A percentile compares a stretch with the other conserved stretches of the same genome.
phyloP scores from a whole-genome alignment of 2,113 vertebrate species.

The Megaceryle maxima region DNA sequence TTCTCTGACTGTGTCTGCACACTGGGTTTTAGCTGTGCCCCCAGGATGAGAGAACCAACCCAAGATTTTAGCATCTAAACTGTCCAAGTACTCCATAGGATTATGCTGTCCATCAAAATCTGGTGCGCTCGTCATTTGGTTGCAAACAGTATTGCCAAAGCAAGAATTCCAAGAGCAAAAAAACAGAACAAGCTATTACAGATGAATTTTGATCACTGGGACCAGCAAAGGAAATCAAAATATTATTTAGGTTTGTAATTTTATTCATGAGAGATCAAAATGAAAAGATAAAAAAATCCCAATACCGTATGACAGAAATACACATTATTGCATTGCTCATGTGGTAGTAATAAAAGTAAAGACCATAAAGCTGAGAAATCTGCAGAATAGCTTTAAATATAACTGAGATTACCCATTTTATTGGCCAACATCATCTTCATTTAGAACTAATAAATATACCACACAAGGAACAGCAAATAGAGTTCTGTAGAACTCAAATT shows the following conservation, averaged over 20 bases:
- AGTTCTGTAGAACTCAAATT: neutral
- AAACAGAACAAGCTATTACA: neutral
- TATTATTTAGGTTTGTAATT: conserved; percentile 25
- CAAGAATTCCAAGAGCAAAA: neutral
- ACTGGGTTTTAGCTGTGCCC: neutral
- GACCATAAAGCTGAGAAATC: conserved; percentile 11
- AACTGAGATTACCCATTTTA: neutral
- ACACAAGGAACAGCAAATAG: neutral
- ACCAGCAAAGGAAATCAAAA: conserved; percentile 38
- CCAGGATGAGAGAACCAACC: neutral
- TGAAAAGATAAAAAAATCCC: neutral
- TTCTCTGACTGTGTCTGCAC: neutral
- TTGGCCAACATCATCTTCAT: neutral
- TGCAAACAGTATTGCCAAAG: neutral
- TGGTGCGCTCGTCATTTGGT: neutral
- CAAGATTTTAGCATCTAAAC: neutral
- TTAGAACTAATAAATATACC: conserved; percentile 20
- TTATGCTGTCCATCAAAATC: neutral
- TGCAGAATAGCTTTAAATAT: conserved; percentile 5
- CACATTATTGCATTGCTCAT: neutral
- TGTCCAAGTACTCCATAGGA: neutral
- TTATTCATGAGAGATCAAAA: conserved; percentile 17
- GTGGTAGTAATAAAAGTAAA: conserved; percentile 14
- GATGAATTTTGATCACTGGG: neutral
- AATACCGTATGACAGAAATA: conserved; percentile 4